A percentile compares a stretch with the other conserved stretches of the same genome.
phyloP scores from a whole-genome alignment of 1,140 invertebrate genomes.

The Bombyx mori region ASM3026992v2 NC_085124.1:11624001-11624500 shows the following conservation, averaged over 20 bases:
- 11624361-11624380: too few relatives aligned
- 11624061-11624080: conserved; percentile 32
- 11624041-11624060: conserved; percentile 42
- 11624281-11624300: too few relatives aligned
- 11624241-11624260: conserved; percentile 15
- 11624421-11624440: too few relatives aligned
- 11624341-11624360: too few relatives aligned
- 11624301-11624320: too few relatives aligned
- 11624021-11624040: conserved; percentile 45
- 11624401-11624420: too few relatives aligned
- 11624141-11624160: conserved; percentile 17
- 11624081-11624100: conserved; percentile 19
- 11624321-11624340: too few relatives aligned
- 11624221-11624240: conserved; percentile 22
- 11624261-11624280: too few relatives aligned
- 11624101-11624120: conserved; percentile 21
- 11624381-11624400: too few relatives aligned
- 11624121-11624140: conserved; percentile 26
- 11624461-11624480: too few relatives aligned
- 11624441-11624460: too few relatives aligned
- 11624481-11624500: too few relatives aligned
- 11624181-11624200: conserved; percentile 24
- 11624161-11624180: conserved; percentile 40
- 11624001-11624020: conserved; percentile 29
- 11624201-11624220: conserved; percentile 30